Evolutionary conservation across 23 tunicate genomes (phyloP), one percentile per base, ranked within the genome.

Genomic region (Styela clava): DNA sequence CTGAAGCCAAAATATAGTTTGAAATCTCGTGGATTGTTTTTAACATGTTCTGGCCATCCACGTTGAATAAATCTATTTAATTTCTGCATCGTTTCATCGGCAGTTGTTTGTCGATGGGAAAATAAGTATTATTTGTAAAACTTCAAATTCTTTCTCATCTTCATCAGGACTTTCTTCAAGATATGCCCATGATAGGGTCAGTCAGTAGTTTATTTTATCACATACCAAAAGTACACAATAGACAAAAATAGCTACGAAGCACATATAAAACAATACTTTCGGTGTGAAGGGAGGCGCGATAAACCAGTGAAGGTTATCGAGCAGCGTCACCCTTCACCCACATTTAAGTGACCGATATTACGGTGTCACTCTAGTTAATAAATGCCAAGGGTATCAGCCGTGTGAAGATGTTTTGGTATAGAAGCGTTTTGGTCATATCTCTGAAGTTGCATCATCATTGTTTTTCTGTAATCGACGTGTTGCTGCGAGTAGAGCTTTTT

Each of bases 351-450:
- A n/a, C n/a, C n/a, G n/a, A n/a, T n/a, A n/a, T n/a, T n/a, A n/a
- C n/a, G n/a, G n/a, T n/a, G n/a, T n/a, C n/a, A n/a, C n/a, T n/a
- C n/a, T n/a, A n/a, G n/a, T n/a, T n/a, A n/a, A n/a, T n/a, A n/a
- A n/a, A n/a, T n/a, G n/a, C n/a, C n/a, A n/a, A n/a, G n/a, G 22
- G 79, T 85, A 35, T 85, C 89, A 26, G 89, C 89, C 37, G 78
- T 23, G 33, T 85, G 69, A 83, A 85, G 51, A 69, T 30, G 26
- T 31, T 21, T 78, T 62, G 1, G 32, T 64, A 31, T 78, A 30
- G 25, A 51, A 69, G 63, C n/a, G n/a, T n/a, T n/a, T n/a, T n/a
- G n/a, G n/a, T n/a, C n/a, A n/a, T 86, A 86, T 61, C 73, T 76
- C 35, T 81, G 90, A 31, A 86, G 68, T 26, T 35, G 33, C 51